These are phyloP conservation scores for Hyperoodon ampullatus DNA, from an alignment of 2,113 vertebrate genomes.

Conservation along the genomic window DNA sequence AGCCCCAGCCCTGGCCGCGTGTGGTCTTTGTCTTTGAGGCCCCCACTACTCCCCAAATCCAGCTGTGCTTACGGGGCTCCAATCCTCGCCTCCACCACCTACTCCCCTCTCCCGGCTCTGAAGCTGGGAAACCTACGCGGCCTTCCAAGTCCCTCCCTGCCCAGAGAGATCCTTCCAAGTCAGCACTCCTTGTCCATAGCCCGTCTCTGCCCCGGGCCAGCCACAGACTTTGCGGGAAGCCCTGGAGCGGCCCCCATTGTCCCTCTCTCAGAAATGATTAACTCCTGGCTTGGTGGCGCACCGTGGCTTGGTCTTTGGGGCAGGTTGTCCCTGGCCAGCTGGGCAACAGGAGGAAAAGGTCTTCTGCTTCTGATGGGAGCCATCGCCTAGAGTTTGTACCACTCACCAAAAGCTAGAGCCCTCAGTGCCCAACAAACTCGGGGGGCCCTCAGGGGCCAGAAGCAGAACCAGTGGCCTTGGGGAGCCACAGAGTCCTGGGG, in stretches of 20 bases:
- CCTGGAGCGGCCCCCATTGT: not conserved
- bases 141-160: not conserved
- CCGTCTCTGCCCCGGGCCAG: not conserved
- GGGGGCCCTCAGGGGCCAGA: not conserved
- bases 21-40: not conserved
- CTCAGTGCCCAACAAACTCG: not conserved
- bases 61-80: not conserved
- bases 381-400: not conserved
- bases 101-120: not conserved
- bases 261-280: constrained; percentile 22
- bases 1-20: not conserved
- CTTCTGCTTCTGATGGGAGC: not conserved
- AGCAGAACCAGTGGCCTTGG: not conserved
- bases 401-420: not conserved
- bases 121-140: not conserved
- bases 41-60: not conserved
- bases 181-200: not conserved
- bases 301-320: not conserved
- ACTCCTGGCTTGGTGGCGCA: not conserved
- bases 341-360: not conserved
- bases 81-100: not conserved
- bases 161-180: not conserved
- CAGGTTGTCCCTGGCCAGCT: not conserved
- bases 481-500: not conserved
- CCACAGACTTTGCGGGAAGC: not conserved